These are phyloP conservation scores for Amphibalanus amphitrite DNA, from an alignment of 1,140 invertebrate species.

Conservation along the genomic window DNA sequence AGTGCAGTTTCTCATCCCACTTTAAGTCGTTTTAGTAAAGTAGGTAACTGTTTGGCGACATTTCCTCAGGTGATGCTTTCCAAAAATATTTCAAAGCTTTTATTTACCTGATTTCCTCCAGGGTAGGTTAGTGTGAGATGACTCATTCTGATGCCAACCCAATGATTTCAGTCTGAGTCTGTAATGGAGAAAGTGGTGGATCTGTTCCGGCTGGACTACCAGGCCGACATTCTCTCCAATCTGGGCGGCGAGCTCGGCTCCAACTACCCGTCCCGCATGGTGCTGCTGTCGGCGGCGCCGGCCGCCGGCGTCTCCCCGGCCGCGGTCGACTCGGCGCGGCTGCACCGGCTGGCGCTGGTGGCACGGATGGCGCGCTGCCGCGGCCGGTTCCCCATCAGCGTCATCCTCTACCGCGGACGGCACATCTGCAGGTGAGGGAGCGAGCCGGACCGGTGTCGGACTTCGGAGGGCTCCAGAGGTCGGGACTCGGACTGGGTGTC, in stretches of 20 bases:
- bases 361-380: slow-evolving; percentile 44
- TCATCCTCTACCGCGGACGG: slow-evolving; percentile 59
- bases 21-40: background rate
- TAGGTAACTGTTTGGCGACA: background rate
- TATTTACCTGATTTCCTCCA: background rate
- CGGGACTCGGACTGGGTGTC: too few species aligned
- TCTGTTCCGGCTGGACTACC: background rate
- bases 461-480: too few species aligned
- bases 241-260: slow-evolving; percentile 47
- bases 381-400: slow-evolving; percentile 56
- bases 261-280: slow-evolving; percentile 52
- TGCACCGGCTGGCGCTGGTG: slow-evolving; percentile 36
- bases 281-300: slow-evolving; percentile 29
- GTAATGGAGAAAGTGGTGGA: background rate
- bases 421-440: slow-evolving; percentile 38
- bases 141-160: too few species aligned
- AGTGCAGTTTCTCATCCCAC: background rate
- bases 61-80: too few species aligned
- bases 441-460: too few species aligned
- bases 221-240: slow-evolving; percentile 27
- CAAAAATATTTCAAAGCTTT: background rate
- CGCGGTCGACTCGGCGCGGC: slow-evolving; percentile 21
- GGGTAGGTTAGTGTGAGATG: too few species aligned
- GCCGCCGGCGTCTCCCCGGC: slow-evolving; percentile 6
- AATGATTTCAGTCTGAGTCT: background rate